phyloP scores from a whole-genome alignment of 1,140 invertebrate genomes.

The Melanaphis sacchari region DNA sequence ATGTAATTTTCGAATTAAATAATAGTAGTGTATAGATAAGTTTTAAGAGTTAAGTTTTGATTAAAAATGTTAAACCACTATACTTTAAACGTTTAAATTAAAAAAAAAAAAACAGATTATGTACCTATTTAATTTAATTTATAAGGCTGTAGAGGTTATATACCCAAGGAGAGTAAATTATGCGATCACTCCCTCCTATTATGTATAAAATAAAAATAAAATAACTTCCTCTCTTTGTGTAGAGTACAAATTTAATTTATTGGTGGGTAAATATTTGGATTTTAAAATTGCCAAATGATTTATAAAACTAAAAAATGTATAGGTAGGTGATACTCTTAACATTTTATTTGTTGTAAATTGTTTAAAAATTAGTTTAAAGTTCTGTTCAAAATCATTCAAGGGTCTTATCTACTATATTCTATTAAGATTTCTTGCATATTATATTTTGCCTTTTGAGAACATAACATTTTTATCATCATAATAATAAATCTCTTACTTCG shows the following conservation, averaged over 20 bases:
- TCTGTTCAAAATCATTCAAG: background rate
- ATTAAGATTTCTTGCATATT: background rate
- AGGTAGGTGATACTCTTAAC: background rate
- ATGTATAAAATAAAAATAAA: background rate
- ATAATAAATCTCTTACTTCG: constrained; percentile 59
- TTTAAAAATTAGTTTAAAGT: background rate
- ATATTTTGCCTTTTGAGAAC: background rate
- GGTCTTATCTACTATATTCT: background rate
- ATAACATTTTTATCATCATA: background rate
- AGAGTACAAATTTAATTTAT: background rate
- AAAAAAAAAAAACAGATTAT: background rate
- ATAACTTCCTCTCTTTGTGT: background rate
- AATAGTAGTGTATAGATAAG: background rate
- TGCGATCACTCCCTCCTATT: constrained; percentile 2
- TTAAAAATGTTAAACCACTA: background rate
- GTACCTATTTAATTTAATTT: constrained; percentile 14
- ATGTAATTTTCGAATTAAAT: background rate
- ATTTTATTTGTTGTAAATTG: background rate
- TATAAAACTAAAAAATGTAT: background rate
- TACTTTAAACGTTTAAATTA: background rate
- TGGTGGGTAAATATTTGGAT: background rate
- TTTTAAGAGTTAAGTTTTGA: constrained; percentile 15
- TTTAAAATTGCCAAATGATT: background rate
- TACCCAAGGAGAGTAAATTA: background rate
- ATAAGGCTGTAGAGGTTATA: background rate